Base-by-base conservation (phyloP, 2,113 vertebrate species). In the Aspidoscelis tigris region DNA sequence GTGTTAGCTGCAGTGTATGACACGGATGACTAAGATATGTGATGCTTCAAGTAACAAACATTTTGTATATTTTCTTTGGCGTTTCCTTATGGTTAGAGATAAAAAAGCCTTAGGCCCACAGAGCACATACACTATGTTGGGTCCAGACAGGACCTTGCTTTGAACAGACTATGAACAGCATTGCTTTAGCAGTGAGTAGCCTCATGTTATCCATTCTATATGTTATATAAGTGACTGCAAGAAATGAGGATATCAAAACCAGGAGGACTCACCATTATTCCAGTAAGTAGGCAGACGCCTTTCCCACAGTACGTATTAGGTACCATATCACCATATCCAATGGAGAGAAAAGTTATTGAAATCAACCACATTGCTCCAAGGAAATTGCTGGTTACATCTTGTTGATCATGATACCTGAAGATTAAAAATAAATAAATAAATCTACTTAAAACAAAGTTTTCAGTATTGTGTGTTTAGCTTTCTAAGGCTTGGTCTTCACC, bases 361-460 rank as follows among this genome's bases (percentile, higher is more conserved):
- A 99, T 99, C 96, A 99, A 97, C 99, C 99, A 99, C 99, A 99
- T 99, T 89, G 99, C 99, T 96, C 99, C 98, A 87, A 99, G 97
- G 87, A 99, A 99, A 94, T 99, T 99, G 97, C 98, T 99, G 92
- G 98, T 99, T 91, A 99, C 97, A 94, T 99, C 98, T 91, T 98
- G 97, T 92, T 97, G 97, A 90, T 99, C 99, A 82, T 99, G 99
- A 93, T 99, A 99, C 94, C 99, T 99, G 94, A 58, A 96, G 96
- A 92, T 92, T 70, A 83, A 95, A 94, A 50, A 50, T 50, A 50
- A 9, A 50, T 50, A 50, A 50, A 50, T 50, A 50, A 50, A 77
- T 53, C 64, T 68, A 21, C 87, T 92, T 85, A 88, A 33, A 1
- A 76, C 2, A 10, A 75, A 86, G 87, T 61, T 3, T 74, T 78